Conservation (phyloP, 2,888 invertebrate species). For the Polymixis flavicincta region DNA sequence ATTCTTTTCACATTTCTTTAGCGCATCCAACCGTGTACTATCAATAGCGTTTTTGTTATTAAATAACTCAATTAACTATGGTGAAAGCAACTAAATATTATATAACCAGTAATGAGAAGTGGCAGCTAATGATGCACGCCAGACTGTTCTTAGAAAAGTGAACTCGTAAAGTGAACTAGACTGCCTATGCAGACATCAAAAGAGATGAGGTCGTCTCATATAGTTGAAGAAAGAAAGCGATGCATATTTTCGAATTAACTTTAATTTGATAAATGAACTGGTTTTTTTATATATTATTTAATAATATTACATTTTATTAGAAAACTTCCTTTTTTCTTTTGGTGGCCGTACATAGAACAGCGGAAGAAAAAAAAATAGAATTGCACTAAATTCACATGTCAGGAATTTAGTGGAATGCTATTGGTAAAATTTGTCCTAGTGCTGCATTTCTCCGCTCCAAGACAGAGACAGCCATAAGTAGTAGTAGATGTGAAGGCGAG, state of each 20-base stretch:
- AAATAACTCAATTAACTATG: constrained; percentile 27
- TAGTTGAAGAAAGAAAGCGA: too few species aligned
- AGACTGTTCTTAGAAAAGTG: constrained; percentile 3
- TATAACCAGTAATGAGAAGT: constrained; percentile 19
- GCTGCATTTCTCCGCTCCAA: not conserved
- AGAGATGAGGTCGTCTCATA: too few species aligned
- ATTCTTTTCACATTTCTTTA: constrained; percentile 4
- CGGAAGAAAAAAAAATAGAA: not conserved
- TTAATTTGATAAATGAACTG: too few species aligned
- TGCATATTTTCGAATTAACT: too few species aligned
- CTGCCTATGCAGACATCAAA: too few species aligned
- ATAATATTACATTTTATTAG: too few species aligned
- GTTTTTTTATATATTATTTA: too few species aligned
- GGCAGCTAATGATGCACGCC: constrained; percentile 9
- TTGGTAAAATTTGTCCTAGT: too few species aligned
- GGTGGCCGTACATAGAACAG: not conserved
- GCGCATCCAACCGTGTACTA: not conserved
- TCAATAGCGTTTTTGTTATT: constrained; percentile 26
- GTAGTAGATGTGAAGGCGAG: not conserved
- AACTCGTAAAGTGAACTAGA: not conserved
- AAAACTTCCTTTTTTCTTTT: too few species aligned
- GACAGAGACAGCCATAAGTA: not conserved
- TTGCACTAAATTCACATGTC: not conserved
- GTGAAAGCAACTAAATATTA: constrained; percentile 35
- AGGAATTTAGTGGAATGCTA: not conserved